Base-by-base conservation (phyloP, 2,797 vertebrate species). In the Salmo trutta region DNA sequence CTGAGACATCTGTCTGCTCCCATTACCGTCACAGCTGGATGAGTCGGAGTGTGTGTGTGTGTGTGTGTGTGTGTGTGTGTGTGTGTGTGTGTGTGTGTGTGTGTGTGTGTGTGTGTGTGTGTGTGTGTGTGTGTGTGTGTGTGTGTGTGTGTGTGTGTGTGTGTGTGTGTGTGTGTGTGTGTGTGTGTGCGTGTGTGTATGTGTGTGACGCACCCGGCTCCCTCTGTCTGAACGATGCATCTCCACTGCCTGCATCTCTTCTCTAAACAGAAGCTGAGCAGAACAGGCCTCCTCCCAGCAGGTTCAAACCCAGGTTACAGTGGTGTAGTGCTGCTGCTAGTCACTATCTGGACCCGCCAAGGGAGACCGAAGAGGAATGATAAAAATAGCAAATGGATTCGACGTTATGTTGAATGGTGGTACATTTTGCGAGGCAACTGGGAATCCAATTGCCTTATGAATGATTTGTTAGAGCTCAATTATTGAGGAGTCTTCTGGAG, bases 1-100 rank as follows among this genome's bases (percentile, higher is more conserved):
- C 29, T 5, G 86, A 94, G 93, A 96, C 91, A 94, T 90, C 94
- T 97, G 95, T 90, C 94, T 41, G 0, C 84, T 91, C 89, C 62
- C 16, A 95, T 96, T 94, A 96, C 83, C 71, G 0, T 96, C 95
- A 95, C 92, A 81, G 87, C 82, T 67, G 76, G 84, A 86, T 31
- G 33, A 86, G 89, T 66, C 62, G 83, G 17, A 85, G 83, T 3
- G 83, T 66, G 85, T 29, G 64, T 65, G 12, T 75, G 6, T 24
- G 19, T 41, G 17, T n/a, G 3, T 16, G 7, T n/a, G 19, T 27
- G n/a, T 8, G 15, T 17, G 78, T n/a, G 19, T 27, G n/a, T 8
- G 15, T 17, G 78, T n/a, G 19, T 27, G n/a, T 8, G 15, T 17
- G 78, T n/a, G 19, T 27, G n/a, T 8, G 15, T 17, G 78, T n/a